Conservation (phyloP, 2,888 invertebrate genomes). For the Drosophila multiciliata region DNA sequence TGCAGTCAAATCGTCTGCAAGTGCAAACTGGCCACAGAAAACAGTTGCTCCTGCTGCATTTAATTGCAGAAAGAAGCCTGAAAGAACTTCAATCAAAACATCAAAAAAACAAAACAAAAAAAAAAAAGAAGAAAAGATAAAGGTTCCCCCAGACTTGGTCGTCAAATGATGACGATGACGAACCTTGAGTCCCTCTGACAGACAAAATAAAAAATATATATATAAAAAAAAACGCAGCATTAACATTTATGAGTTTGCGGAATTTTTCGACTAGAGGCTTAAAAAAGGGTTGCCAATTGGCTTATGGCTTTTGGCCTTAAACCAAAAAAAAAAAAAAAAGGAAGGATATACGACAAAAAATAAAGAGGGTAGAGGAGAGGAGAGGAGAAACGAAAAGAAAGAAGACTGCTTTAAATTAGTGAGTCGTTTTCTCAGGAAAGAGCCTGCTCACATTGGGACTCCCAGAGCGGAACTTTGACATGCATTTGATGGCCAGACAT, state of each 20-base stretch:
- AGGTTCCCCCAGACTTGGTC: constrained; percentile 43
- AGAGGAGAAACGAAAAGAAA: constrained; percentile 5
- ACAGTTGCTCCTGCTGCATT: constrained; percentile 35
- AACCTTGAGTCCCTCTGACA: constrained; percentile 39
- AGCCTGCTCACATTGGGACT: constrained; percentile 49
- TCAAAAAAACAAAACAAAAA: neutral
- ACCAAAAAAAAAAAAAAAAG: neutral
- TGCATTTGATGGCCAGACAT: constrained; percentile 71
- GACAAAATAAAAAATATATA: neutral
- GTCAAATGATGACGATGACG: constrained; percentile 68
- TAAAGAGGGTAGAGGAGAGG: constrained; percentile 5
- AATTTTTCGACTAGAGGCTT: constrained; percentile 63
- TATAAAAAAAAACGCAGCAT: constrained; percentile 34
- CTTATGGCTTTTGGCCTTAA: constrained; percentile 11
- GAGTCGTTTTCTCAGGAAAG: constrained; percentile 68
- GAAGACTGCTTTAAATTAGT: constrained; percentile 70
- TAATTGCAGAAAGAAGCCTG: constrained; percentile 13
- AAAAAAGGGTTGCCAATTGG: constrained; percentile 44
- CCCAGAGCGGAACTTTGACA: constrained; percentile 75
- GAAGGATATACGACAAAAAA: constrained; percentile 7
- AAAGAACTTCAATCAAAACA: constrained; percentile 22
- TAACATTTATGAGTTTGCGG: constrained; percentile 77
- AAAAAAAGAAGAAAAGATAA: constrained; percentile 24
- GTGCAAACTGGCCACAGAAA: constrained; percentile 26
- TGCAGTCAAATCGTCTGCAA: constrained; percentile 53